These are phyloP conservation scores for Subacronicta megacephala DNA, from an alignment of 2,888 invertebrate genomes.

Conservation along the genomic window DNA sequence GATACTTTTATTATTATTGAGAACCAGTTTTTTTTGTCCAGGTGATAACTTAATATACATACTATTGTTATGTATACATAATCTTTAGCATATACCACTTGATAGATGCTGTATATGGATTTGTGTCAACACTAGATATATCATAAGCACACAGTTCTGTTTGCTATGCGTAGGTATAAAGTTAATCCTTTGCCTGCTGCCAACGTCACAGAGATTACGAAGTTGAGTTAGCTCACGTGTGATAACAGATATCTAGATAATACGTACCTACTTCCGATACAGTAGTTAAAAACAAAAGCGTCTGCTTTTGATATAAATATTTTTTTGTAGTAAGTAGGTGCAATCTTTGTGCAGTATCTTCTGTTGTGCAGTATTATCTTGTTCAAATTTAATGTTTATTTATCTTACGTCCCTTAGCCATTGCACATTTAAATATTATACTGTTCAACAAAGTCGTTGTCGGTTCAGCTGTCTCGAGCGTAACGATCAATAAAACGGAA, in stretches of 20 bases:
- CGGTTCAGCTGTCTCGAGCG: constrained; percentile 1
- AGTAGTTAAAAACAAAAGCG: constrained; percentile 28
- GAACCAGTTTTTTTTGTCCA: constrained; percentile 6
- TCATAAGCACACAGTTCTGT: constrained; percentile 51
- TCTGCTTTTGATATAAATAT: constrained; percentile 18
- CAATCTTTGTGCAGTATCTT: constrained; percentile 22
- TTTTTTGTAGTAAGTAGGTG: constrained; percentile 20
- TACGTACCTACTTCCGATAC: constrained; percentile 42
- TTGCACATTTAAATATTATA: constrained; percentile 1
- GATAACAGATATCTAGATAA: constrained; percentile 52
- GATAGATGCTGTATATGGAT: constrained; percentile 33
- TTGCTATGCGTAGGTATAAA: constrained; percentile 51
- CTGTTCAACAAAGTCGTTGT: constrained; percentile 3
- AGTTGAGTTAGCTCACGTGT: constrained; percentile 39
- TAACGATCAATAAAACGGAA: constrained; percentile 26
- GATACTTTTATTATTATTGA: not conserved
- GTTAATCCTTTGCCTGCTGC: constrained; percentile 54
- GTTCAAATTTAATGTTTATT: constrained; percentile 33
- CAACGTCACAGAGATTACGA: constrained; percentile 55
- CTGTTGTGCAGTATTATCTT: too few relatives aligned
- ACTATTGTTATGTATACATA: constrained; percentile 23
- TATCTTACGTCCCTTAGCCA: constrained; percentile 16
- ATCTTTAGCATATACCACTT: constrained; percentile 26
- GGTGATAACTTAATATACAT: constrained; percentile 15
- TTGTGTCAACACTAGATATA: constrained; percentile 49